These are phyloP conservation scores for Hyalella azteca DNA, from an alignment of 2,888 invertebrate genomes.

Conservation along the genomic window DNA sequence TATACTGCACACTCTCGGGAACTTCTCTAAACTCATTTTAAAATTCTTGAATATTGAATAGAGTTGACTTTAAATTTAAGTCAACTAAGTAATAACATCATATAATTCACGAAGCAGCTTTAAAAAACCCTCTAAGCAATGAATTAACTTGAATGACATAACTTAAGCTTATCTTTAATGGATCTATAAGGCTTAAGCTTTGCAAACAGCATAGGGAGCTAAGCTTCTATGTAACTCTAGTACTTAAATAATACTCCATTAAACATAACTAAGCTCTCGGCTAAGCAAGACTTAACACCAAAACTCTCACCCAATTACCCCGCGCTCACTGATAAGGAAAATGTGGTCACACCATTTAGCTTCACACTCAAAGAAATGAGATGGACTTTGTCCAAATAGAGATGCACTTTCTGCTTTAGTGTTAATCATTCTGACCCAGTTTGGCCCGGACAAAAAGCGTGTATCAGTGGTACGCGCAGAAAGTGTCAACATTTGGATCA, in stretches of 20 bases:
- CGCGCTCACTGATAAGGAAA: background rate
- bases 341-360: background rate
- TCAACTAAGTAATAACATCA: background rate
- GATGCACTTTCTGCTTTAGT: background rate
- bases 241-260: background rate
- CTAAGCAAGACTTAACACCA: background rate
- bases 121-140: background rate
- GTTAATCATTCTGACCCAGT: background rate
- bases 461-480: too few relatives aligned
- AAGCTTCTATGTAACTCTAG: conserved; percentile 20
- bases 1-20: too few relatives aligned
- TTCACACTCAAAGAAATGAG: background rate
- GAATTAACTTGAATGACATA: background rate
- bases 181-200: conserved; percentile 32
- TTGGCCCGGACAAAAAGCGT: too few relatives aligned
- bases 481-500: too few relatives aligned
- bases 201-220: conserved; percentile 5
- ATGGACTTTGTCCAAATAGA: background rate
- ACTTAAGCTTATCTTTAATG: background rate
- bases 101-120: background rate
- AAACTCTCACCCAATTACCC: too few relatives aligned
- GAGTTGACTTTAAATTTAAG: background rate
- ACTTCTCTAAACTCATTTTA: background rate
- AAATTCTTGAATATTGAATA: background rate
- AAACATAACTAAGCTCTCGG: background rate